Base-by-base conservation (phyloP, 2,113 vertebrate genomes). In the Rhabdomys dilectus region DNA sequence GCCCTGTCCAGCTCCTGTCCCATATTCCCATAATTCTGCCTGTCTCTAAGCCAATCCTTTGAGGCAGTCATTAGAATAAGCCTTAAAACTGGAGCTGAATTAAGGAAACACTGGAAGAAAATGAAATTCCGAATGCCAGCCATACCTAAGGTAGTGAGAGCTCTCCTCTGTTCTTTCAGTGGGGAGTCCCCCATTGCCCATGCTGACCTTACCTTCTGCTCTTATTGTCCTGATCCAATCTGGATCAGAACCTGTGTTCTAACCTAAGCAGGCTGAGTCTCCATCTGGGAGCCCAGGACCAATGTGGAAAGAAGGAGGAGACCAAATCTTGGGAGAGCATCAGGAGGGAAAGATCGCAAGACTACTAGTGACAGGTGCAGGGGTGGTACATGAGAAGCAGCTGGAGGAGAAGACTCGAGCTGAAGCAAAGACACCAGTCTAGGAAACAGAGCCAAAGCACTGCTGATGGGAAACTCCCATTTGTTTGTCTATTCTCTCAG, bases 51-150 rank as follows among this genome's bases (percentile, higher is more conserved):
- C 70, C 64, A 70, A 34, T 36, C 16, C 19, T 39, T 68, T 42
- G 68, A 88, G 13, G 17, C 2, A 21, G 6, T 96, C 48, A 58
- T 85, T 89, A 72, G 64, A 93, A 42, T 89, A 94, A 86, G 60
- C 17, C 60, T 51, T 85, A 62, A 87, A 75, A 62, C 17, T 53
- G 31, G 16, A 39, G 22, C 13, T 87, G 66, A 68, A 68, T 68
- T 68, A 68, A 68, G 12, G 31, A 68, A 68, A 16, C 66, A 15
- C 2, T 68, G 60, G 31, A 87, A 80, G 81, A 91, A 87, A 94
- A 76, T 93, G 29, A 92, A 87, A 34, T 90, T 90, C 29, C 22
- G 42, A 75, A 88, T 51, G 45, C 48, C 31, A 75, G 48, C 22
- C 60, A 34, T 36, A 62, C 68, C 31, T 80, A 64, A 58, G 75